These are phyloP conservation scores for Temnopleurus reevesii DNA, from an alignment of 53 echinoderm and acorn worm species.

Conservation along the genomic window DNA sequence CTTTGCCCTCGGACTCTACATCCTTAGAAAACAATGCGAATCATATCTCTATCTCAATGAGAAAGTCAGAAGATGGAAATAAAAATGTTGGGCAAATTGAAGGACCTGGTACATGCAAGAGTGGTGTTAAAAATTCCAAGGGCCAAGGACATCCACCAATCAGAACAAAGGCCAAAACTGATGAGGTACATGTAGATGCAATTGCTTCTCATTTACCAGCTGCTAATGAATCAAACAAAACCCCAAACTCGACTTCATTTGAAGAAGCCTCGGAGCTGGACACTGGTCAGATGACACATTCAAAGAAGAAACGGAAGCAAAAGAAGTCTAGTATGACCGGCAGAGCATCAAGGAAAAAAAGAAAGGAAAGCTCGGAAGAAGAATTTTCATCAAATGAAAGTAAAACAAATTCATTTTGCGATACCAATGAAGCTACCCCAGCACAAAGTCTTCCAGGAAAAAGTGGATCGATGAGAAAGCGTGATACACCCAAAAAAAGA, in stretches of 20 bases:
- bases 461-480: background rate
- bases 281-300: background rate
- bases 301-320: too few species aligned
- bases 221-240: background rate
- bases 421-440: background rate
- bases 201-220: background rate
- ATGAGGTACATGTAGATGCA: background rate
- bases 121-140: background rate
- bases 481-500: background rate
- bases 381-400: background rate
- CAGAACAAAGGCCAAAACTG: background rate
- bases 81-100: background rate
- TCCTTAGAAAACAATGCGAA: background rate
- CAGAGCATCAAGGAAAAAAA: background rate
- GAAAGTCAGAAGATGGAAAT: background rate
- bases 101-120: background rate
- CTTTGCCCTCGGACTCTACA: background rate
- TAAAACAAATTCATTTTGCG: background rate
- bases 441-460: slow-evolving; percentile 31
- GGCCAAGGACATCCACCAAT: background rate
- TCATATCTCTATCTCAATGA: background rate
- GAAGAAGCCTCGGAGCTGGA: background rate
- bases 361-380: background rate
- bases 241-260: background rate
- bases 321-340: background rate